These are phyloP conservation scores for Spongilla lacustris DNA, from an alignment of 37 sponge, comb jelly and placozoan genomes.

Conservation along the genomic window DNA sequence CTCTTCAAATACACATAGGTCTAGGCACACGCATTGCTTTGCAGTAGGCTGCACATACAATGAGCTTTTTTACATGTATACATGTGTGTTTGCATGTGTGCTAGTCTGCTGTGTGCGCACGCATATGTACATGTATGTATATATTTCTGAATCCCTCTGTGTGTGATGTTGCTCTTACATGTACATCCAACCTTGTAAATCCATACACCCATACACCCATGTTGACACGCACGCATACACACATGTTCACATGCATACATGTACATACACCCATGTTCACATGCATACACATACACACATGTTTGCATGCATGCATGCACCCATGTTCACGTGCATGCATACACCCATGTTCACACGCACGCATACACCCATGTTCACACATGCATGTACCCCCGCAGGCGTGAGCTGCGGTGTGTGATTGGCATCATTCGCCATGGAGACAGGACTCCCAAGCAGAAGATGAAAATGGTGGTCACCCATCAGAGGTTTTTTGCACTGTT, in stretches of 20 bases:
- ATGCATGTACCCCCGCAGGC: conserved; percentile 11
- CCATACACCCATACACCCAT: background rate
- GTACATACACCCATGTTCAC: background rate
- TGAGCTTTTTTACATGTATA: background rate
- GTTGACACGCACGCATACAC: background rate
- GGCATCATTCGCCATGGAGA: conserved; percentile 94
- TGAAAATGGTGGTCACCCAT: conserved; percentile 89
- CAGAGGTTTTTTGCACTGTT: conserved; percentile 67
- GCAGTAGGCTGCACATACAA: background rate
- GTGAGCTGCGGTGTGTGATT: conserved; percentile 90
- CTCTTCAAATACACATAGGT: too few species aligned
- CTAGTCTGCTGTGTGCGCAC: background rate
- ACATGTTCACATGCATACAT: background rate
- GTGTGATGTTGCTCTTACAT: background rate
- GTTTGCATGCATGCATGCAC: background rate
- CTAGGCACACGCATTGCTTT: too few species aligned
- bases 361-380: background rate
- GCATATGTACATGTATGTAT: background rate
- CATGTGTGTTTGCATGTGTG: background rate
- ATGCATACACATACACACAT: too few species aligned
- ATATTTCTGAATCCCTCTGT: background rate
- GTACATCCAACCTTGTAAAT: background rate
- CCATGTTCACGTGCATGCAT: background rate
- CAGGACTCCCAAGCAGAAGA: conserved; percentile 95
- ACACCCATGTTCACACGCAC: background rate